A percentile compares a stretch with the other conserved stretches of the same genome.
Evolutionary conservation across 1,140 invertebrate genomes (phyloP).

Genomic region (Drosophila seguyi): DNA sequence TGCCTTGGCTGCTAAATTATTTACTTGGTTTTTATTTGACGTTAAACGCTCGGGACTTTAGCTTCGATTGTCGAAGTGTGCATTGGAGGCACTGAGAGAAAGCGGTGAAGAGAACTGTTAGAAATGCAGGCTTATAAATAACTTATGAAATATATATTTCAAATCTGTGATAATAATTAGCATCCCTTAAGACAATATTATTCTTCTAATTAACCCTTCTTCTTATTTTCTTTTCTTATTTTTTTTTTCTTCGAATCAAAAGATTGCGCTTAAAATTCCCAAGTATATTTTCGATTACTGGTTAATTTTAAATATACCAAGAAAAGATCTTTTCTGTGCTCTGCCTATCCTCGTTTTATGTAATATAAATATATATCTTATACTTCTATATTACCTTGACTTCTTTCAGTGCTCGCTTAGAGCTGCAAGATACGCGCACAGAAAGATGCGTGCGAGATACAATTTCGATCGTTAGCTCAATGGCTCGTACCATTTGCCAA

Average conservation of each 20-base stretch:
- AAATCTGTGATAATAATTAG: no score
- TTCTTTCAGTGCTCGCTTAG: constrained; percentile 29
- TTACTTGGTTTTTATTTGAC: constrained; percentile 77
- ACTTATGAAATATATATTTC: neutral
- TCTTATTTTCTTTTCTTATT: no score
- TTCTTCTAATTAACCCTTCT: no score
- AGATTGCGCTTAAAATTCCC: neutral
- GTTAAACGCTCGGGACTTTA: constrained; percentile 67
- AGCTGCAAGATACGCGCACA: constrained; percentile 14
- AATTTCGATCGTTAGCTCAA: constrained; percentile 63
- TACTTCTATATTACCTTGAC: neutral
- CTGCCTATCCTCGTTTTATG: neutral
- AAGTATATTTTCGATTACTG: neutral
- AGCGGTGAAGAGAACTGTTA: neutral
- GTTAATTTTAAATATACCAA: no score
- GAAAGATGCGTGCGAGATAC: constrained; percentile 51
- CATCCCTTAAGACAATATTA: neutral
- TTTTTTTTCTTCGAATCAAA: no score
- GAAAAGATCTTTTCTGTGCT: no score
- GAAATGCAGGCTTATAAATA: no score
- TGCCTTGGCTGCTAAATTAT: constrained; percentile 69
- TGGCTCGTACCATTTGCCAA: constrained; percentile 54
- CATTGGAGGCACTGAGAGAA: constrained; percentile 25
- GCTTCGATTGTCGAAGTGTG: constrained; percentile 44
- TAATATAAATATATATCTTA: neutral